Conservation (phyloP, 1,140 invertebrate species). For the Cydia fagiglandana region DNA sequence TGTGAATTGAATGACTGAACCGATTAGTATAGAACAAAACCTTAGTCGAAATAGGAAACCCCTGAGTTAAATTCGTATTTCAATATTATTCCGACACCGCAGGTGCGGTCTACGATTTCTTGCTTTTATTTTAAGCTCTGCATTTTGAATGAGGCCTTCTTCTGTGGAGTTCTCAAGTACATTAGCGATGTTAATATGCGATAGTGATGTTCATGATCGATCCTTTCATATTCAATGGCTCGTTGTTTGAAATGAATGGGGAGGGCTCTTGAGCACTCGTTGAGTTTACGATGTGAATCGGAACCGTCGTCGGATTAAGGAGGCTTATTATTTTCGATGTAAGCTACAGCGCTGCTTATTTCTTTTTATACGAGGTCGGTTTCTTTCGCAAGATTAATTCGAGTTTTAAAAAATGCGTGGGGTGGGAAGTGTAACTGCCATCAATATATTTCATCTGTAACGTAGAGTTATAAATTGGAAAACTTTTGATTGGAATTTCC, state of each 20-base stretch:
- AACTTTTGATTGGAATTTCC: conserved; percentile 23
- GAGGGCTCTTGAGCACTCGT: conserved; percentile 39
- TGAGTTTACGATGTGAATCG: conserved; percentile 37
- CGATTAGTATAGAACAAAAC: conserved; percentile 9
- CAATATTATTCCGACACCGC: conserved; percentile 5
- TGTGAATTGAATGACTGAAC: conserved; percentile 3
- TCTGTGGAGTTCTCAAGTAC: conserved; percentile 50
- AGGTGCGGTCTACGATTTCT: conserved; percentile 21
- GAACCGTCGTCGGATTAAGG: conserved; percentile 33
- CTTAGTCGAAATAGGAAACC: conserved; percentile 26
- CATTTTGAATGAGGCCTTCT: conserved; percentile 51
- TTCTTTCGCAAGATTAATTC: conserved; percentile 22
- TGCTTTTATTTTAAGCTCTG: conserved; percentile 45
- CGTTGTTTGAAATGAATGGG: conserved; percentile 43
- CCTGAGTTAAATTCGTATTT: conserved; percentile 1
- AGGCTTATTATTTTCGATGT: conserved; percentile 37
- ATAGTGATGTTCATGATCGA: conserved; percentile 55
- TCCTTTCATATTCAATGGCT: conserved; percentile 47
- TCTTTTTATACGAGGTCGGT: conserved; percentile 21
- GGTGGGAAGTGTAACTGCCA: conserved; percentile 24
- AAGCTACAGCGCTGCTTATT: conserved; percentile 26
- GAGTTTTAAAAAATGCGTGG: conserved; percentile 11
- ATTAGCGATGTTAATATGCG: conserved; percentile 63
- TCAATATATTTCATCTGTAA: conserved; percentile 28
- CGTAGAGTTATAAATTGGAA: conserved; percentile 26